Percentiles rank a stretch among this genome's conserved stretches.
Evolutionary conservation across 2,797 vertebrate species (phyloP).

Genomic region (Lindbergichthys nudifrons): DNA sequence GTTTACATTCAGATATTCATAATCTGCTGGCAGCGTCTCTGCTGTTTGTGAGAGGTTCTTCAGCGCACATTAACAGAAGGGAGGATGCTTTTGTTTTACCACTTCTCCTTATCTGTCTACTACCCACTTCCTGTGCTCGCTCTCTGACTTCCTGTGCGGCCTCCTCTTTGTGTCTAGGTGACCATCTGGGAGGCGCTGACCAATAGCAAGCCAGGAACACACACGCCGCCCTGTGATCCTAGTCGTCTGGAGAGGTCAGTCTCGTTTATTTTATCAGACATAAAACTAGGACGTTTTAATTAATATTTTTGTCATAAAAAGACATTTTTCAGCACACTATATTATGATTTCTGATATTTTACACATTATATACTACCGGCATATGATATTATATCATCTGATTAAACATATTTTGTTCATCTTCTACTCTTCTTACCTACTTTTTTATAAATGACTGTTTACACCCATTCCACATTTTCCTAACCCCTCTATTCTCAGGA

Average conservation of each 20-base stretch:
- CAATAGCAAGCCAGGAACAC: constrained; percentile 96
- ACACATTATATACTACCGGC: no score
- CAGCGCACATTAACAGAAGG: constrained; percentile 27
- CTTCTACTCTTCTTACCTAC: no score
- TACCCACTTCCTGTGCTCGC: constrained; percentile 14
- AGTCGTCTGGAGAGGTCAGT: constrained; percentile 90
- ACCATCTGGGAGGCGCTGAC: constrained; percentile 98
- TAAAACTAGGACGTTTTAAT: no score
- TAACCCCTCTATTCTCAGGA: background rate
- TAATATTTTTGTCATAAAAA: no score
- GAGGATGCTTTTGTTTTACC: constrained; percentile 1
- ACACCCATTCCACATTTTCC: background rate
- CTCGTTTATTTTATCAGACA: background rate
- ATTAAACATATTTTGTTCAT: no score
- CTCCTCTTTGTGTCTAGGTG: constrained; percentile 83
- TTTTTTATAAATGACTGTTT: background rate
- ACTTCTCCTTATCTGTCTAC: background rate
- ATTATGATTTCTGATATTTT: background rate
- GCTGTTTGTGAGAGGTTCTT: constrained; percentile 3
- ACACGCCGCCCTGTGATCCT: constrained; percentile 88
- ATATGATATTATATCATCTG: no score
- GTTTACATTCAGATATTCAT: constrained; percentile 35
- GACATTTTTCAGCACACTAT: no score
- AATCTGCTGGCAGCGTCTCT: constrained; percentile 2
- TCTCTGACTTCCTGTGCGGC: constrained; percentile 39